phyloP scores from a whole-genome alignment of 2,113 vertebrate genomes.

The Diadophis punctatus region DNA sequence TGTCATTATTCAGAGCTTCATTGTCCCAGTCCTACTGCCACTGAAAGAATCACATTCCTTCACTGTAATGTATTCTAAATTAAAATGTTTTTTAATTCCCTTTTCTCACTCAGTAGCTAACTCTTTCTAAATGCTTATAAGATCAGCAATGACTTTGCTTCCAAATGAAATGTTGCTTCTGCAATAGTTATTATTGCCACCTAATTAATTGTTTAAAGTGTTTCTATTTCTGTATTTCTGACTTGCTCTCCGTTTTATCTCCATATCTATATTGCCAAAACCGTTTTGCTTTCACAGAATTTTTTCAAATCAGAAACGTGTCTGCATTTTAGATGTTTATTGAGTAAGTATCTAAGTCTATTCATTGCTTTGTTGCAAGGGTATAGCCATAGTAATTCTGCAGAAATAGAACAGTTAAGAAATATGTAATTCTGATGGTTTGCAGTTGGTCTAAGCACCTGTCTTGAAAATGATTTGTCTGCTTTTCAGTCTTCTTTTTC shows the following conservation, averaged over 20 bases:
- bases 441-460: not conserved
- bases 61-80: slow-evolving; percentile 39
- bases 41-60: slow-evolving; percentile 55
- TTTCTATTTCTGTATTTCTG: not conserved
- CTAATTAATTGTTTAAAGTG: not conserved
- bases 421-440: not conserved
- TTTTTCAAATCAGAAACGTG: not conserved
- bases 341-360: not conserved
- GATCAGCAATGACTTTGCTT: slow-evolving; percentile 5
- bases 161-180: slow-evolving; percentile 33
- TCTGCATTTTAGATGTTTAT: slow-evolving; percentile 6
- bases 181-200: slow-evolving; percentile 15
- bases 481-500: not conserved
- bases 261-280: slow-evolving; percentile 20
- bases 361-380: not conserved
- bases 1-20: slow-evolving; percentile 47
- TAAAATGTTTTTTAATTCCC: slow-evolving; percentile 13
- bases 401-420: not conserved
- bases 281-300: slow-evolving; percentile 13
- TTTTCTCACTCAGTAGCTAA: not conserved
- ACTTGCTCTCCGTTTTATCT: not conserved
- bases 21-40: slow-evolving; percentile 50
- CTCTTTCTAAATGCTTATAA: not conserved
- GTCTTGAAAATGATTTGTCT: not conserved
- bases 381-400: not conserved